Percentiles rank a stretch among this genome's conserved stretches.
Conservation (phyloP, 2,113 vertebrate species). For the Semnornis frantzii region DNA sequence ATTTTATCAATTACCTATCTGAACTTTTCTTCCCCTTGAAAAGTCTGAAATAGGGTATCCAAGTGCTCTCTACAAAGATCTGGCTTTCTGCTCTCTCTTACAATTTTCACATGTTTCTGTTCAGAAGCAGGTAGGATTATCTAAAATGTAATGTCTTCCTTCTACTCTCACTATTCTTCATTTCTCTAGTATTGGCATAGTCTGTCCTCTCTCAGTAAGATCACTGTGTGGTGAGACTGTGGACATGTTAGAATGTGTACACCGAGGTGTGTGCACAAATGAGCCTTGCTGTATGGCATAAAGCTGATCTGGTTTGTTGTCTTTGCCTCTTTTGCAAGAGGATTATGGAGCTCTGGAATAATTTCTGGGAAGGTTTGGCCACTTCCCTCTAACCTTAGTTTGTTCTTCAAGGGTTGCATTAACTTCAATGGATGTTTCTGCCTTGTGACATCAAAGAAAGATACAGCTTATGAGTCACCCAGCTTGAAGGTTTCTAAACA, state of each 20-base stretch:
- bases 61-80: slow-evolving; percentile 23
- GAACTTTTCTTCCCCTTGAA: slow-evolving; percentile 13
- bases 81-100: slow-evolving; percentile 45
- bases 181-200: neutral
- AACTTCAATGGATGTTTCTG: neutral
- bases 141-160: neutral
- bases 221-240: neutral
- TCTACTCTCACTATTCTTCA: neutral
- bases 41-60: slow-evolving; percentile 52
- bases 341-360: neutral
- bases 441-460: neutral
- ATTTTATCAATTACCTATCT: slow-evolving; percentile 40
- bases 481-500: neutral
- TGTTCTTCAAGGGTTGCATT: neutral
- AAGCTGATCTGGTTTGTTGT: slow-evolving; percentile 32
- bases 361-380: slow-evolving; percentile 25
- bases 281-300: slow-evolving; percentile 22
- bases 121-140: slow-evolving; percentile 67
- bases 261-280: neutral
- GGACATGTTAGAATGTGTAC: neutral
- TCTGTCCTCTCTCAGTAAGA: neutral
- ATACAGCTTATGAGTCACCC: neutral
- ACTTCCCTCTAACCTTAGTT: neutral
- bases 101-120: slow-evolving; percentile 9
- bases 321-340: slow-evolving; percentile 26